A percentile compares a stretch with the other conserved stretches of the same genome.
Conservation (phyloP, 2,113 vertebrate species). For the Hippoglossus stenolepis region DNA sequence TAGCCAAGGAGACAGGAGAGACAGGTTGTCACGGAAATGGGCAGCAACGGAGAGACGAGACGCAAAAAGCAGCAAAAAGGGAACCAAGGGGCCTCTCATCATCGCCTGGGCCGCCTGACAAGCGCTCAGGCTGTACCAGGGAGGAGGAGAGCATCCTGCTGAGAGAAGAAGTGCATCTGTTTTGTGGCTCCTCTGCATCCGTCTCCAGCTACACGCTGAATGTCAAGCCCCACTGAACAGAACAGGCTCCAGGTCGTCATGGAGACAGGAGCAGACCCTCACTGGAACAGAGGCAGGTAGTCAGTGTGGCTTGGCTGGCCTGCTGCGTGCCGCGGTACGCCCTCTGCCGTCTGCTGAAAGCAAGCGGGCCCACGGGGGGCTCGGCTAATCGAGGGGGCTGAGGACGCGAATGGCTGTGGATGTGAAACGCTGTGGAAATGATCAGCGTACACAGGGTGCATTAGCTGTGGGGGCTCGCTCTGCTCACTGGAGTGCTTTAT, state of each 20-base stretch:
- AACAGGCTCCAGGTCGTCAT: constrained; percentile 79
- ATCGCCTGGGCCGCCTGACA: constrained; percentile 45
- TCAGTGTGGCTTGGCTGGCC: constrained; percentile 70
- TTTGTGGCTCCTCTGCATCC: constrained; percentile 74
- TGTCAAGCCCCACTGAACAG: constrained; percentile 78
- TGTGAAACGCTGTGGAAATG: constrained; percentile 54
- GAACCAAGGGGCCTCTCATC: constrained; percentile 42
- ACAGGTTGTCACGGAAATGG: constrained; percentile 75
- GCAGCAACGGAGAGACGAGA: constrained; percentile 52
- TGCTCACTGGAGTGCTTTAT: constrained; percentile 49
- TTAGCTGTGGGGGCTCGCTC: constrained; percentile 46
- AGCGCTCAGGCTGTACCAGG: constrained; percentile 52
- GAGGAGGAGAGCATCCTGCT: constrained; percentile 67
- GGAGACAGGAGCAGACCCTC: constrained; percentile 78
- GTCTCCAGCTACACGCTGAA: constrained; percentile 76
- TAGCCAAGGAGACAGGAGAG: constrained; percentile 74
- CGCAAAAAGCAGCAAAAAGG: constrained; percentile 27
- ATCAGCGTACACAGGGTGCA: constrained; percentile 35
- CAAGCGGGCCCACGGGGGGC: constrained; percentile 24
- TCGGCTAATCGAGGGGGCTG: constrained; percentile 22
- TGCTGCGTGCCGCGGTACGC: constrained; percentile 57
- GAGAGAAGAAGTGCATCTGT: constrained; percentile 75
- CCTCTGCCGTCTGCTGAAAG: constrained; percentile 66
- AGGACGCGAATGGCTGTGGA: constrained; percentile 49
- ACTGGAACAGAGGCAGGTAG: constrained; percentile 77